Conservation (phyloP, 2,888 invertebrate species). For the Hyposoter dolosus region DNA sequence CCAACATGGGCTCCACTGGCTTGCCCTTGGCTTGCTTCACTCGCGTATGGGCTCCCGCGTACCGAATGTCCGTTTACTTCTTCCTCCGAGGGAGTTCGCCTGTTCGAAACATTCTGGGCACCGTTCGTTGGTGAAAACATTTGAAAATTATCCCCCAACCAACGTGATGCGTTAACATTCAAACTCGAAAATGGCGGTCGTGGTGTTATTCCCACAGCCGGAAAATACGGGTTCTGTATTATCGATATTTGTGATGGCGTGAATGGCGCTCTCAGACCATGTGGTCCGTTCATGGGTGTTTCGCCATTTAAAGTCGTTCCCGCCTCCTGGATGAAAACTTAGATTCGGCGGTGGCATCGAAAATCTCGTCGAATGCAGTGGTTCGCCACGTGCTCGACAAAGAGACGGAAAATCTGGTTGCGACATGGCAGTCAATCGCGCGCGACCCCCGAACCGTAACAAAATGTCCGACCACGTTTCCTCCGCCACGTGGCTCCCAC, state of each 20-base stretch:
- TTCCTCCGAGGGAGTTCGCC: neutral
- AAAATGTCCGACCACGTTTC: neutral
- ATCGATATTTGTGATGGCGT: neutral
- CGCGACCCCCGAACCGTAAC: slow-evolving; percentile 3
- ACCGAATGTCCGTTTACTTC: neutral
- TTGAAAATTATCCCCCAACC: neutral
- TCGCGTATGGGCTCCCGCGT: slow-evolving; percentile 4
- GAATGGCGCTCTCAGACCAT: neutral
- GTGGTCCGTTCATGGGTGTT: slow-evolving; percentile 6
- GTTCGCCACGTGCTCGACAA: neutral
- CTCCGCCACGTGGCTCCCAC: too few species aligned
- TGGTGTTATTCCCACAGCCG: neutral
- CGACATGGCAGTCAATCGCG: slow-evolving; percentile 14
- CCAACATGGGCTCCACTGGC: neutral
- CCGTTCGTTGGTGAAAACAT: neutral
- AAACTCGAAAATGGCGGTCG: slow-evolving; percentile 11
- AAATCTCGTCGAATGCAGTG: slow-evolving; percentile 28
- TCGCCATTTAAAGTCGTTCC: slow-evolving; percentile 15
- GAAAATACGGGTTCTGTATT: slow-evolving; percentile 10
- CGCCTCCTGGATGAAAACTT: neutral
- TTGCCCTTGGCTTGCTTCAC: neutral
- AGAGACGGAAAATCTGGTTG: slow-evolving; percentile 12
- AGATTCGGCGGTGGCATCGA: slow-evolving; percentile 4
- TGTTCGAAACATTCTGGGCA: neutral
- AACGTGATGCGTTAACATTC: slow-evolving; percentile 8